Evolutionary conservation across 2,797 vertebrate genomes (phyloP).

Genomic region (Pangasius macronema): DNA sequence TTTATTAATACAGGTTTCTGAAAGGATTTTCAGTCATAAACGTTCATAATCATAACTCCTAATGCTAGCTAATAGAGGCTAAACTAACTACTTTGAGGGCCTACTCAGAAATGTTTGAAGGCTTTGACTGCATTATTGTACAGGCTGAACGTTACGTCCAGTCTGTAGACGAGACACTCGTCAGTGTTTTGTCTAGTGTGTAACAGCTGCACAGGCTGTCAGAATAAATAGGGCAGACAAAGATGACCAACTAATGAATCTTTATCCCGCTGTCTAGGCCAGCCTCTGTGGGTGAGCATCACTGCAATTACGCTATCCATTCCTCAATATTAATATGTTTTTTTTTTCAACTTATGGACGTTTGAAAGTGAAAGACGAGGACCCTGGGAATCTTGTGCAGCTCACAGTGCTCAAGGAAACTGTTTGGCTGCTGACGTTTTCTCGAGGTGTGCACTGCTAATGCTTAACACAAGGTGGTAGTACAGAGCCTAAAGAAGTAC

Average conservation of each 20-base stretch:
- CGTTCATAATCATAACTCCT: neutral
- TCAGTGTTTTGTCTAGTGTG: neutral
- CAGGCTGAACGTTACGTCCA: neutral
- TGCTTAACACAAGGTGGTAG: conserved; percentile 45
- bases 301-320: neutral
- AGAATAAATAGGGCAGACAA: neutral
- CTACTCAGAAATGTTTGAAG: neutral
- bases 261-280: neutral
- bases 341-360: neutral
- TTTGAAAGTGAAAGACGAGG: neutral
- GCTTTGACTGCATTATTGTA: neutral
- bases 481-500: neutral
- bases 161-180: neutral
- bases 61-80: neutral
- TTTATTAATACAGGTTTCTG: neutral
- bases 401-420: neutral
- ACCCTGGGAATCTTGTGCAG: neutral
- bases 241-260: neutral
- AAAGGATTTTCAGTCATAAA: neutral
- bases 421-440: neutral
- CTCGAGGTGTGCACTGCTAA: neutral
- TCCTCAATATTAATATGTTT: neutral
- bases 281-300: neutral
- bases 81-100: neutral
- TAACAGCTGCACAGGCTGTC: neutral